A percentile compares a stretch with the other conserved stretches of the same genome.
phyloP scores from a whole-genome alignment of 2,888 invertebrate genomes.

The Hartigia nigra region DNA sequence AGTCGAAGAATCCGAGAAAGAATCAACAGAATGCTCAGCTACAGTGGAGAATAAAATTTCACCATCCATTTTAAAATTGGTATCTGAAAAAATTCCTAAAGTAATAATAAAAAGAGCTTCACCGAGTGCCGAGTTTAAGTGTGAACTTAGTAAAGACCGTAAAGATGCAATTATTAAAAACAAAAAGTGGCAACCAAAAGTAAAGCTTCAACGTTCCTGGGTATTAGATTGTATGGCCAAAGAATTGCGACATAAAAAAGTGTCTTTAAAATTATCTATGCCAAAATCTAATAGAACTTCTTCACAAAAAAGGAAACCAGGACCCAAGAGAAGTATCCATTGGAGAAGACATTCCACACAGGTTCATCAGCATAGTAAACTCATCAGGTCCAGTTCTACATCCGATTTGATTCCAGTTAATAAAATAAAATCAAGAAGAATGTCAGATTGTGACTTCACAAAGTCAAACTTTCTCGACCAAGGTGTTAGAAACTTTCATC shows the following conservation, averaged over 20 bases:
- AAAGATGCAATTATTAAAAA: constrained; percentile 46
- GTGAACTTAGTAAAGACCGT: constrained; percentile 56
- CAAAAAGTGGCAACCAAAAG: constrained; percentile 59
- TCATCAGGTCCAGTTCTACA: constrained; percentile 43
- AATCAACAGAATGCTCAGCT: neutral
- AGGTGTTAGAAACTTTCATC: neutral
- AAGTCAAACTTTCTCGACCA: constrained; percentile 12
- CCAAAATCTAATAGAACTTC: constrained; percentile 29
- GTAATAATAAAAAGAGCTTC: constrained; percentile 62
- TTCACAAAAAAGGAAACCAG: constrained; percentile 5
- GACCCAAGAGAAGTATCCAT: neutral
- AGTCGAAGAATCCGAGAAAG: neutral
- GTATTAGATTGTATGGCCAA: constrained; percentile 59
- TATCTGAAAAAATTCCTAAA: constrained; percentile 58
- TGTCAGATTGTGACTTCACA: constrained; percentile 34
- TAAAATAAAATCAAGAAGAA: constrained; percentile 33
- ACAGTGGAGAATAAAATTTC: neutral
- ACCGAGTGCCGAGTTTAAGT: constrained; percentile 60
- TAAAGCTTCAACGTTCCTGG: constrained; percentile 55
- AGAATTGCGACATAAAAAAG: constrained; percentile 49
- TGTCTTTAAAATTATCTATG: constrained; percentile 31
- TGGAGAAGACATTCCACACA: neutral
- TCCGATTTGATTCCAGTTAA: constrained; percentile 34
- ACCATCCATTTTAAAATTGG: constrained; percentile 9
- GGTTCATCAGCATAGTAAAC: constrained; percentile 27